These are phyloP conservation scores for Danio albolineatus DNA, from an alignment of 2,797 vertebrate species.

Conservation along the genomic window DNA sequence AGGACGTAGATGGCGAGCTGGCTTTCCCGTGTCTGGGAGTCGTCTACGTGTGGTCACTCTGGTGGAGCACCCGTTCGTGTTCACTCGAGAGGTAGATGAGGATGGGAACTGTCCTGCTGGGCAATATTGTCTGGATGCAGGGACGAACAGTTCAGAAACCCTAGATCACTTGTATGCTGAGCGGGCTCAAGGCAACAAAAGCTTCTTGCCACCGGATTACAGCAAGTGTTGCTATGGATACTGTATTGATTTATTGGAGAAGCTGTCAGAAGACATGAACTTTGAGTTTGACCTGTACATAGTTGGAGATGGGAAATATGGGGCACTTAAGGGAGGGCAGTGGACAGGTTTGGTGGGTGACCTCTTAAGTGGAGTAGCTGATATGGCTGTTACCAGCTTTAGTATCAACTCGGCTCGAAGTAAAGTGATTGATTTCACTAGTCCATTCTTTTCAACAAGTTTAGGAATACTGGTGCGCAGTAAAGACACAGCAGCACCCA, in stretches of 20 bases:
- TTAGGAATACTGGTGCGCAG: constrained; percentile 90
- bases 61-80: constrained; percentile 92
- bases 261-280: constrained; percentile 81
- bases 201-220: constrained; percentile 70
- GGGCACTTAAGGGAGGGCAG: constrained; percentile 83
- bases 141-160: constrained; percentile 79
- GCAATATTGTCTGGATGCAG: constrained; percentile 86
- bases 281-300: constrained; percentile 92
- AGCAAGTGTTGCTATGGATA: constrained; percentile 86
- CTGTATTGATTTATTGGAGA: constrained; percentile 86
- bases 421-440: constrained; percentile 91
- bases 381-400: constrained; percentile 94
- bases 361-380: constrained; percentile 84
- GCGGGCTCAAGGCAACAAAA: constrained; percentile 73
- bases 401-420: constrained; percentile 92
- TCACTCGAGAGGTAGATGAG: constrained; percentile 86
- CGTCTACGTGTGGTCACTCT: constrained; percentile 88
- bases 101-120: constrained; percentile 88
- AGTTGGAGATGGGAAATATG: constrained; percentile 90
- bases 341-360: constrained; percentile 93
- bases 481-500: constrained; percentile 86
- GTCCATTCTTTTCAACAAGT: constrained; percentile 95
- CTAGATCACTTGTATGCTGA: constrained; percentile 81
- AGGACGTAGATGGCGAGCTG: constrained; percentile 67
- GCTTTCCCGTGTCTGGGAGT: constrained; percentile 64